These are phyloP conservation scores for Orchestia grillus DNA, from an alignment of 1,140 invertebrate species.

Conservation along the genomic window DNA sequence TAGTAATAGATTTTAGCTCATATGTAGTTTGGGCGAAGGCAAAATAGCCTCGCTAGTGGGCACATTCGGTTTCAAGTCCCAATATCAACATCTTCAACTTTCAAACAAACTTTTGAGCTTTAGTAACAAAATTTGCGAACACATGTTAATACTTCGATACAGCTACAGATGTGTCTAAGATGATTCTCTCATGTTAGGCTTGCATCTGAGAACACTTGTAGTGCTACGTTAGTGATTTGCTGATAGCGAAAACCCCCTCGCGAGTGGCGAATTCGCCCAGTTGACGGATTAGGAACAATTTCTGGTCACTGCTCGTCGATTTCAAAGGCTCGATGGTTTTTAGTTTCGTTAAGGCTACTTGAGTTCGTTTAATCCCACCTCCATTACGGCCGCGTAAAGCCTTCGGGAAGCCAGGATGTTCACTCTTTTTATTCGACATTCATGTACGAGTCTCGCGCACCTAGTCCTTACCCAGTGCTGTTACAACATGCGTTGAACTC, in stretches of 20 bases:
- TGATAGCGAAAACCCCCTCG: neutral
- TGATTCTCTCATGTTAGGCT: neutral
- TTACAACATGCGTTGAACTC: neutral
- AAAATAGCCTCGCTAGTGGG: no score
- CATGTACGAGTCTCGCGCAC: neutral
- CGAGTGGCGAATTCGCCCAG: neutral
- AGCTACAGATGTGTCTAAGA: neutral
- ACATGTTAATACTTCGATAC: no score
- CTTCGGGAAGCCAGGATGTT: no score
- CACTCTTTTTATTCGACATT: neutral
- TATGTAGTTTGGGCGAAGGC: no score
- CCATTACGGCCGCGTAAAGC: no score
- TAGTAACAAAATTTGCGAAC: neutral
- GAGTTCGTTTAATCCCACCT: no score
- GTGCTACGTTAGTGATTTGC: neutral
- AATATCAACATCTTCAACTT: neutral
- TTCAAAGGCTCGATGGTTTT: no score
- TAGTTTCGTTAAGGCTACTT: no score
- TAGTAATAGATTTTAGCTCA: no score
- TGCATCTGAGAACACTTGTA: neutral
- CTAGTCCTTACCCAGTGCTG: neutral
- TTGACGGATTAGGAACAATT: neutral
- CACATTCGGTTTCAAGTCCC: no score
- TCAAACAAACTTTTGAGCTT: neutral
- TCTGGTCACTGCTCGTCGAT: no score